Evolutionary conservation across 2,888 invertebrate genomes (phyloP).

Genomic region (Drosophila hamatofila): DNA sequence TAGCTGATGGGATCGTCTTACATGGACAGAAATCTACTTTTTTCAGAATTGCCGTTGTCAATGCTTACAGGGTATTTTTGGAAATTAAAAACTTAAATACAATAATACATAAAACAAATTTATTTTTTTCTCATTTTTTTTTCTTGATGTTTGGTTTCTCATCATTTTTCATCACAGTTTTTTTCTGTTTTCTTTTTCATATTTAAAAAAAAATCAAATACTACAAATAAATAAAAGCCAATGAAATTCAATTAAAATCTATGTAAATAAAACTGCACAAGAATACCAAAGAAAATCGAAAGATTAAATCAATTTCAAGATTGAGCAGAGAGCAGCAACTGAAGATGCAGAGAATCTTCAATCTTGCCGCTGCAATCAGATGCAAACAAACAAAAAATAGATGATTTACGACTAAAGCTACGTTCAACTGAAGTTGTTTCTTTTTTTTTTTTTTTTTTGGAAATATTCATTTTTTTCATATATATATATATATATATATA

Average conservation of each 20-base stretch:
- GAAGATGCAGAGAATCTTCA: conserved; percentile 16
- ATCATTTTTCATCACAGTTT: conserved; percentile 66
- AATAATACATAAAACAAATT: conserved; percentile 57
- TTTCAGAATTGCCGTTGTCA: neutral
- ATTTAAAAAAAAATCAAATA: conserved; percentile 29
- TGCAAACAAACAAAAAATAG: conserved; percentile 13
- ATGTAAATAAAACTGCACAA: conserved; percentile 71
- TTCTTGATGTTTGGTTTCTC: conserved; percentile 31
- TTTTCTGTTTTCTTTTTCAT: conserved; percentile 26
- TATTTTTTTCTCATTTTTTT: conserved; percentile 15
- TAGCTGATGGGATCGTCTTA: neutral
- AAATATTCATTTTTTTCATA: conserved; percentile 10
- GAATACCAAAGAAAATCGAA: conserved; percentile 45
- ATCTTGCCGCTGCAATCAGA: too few species aligned
- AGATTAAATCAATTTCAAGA: neutral
- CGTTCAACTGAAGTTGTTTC: conserved; percentile 52
- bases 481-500: conserved; percentile 4
- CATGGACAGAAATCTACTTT: neutral
- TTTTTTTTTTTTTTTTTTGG: neutral
- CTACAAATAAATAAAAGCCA: conserved; percentile 56
- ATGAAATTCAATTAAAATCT: conserved; percentile 28
- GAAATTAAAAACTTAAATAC: conserved; percentile 43
- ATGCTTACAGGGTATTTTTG: conserved; percentile 25
- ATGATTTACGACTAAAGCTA: conserved; percentile 49
- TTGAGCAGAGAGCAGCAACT: neutral